These are phyloP conservation scores for Diploptera punctata DNA, from an alignment of 2,888 invertebrate genomes.

Conservation along the genomic window DNA sequence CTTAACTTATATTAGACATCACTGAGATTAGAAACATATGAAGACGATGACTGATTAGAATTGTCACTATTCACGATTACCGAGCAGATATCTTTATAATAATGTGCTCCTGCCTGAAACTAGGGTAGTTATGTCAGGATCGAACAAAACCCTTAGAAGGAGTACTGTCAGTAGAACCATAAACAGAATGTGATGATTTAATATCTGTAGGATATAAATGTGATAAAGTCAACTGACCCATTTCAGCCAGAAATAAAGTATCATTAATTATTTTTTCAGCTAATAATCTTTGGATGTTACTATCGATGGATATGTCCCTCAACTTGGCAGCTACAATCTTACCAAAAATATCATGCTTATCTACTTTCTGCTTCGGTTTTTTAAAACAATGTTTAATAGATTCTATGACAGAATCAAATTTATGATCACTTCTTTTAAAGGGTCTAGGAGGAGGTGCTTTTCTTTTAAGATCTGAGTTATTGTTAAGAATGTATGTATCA, in stretches of 20 bases:
- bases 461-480: neutral
- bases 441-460: neutral
- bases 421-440: neutral
- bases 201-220: too few species aligned
- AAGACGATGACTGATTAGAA: neutral
- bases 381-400: neutral
- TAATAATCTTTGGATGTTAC: constrained; percentile 22
- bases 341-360: neutral
- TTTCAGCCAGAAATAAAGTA: neutral
- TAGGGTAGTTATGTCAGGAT: neutral
- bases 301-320: constrained; percentile 32
- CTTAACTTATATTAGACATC: neutral
- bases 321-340: neutral
- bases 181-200: too few species aligned
- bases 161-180: neutral
- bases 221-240: neutral
- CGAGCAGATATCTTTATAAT: neutral
- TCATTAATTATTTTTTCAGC: constrained; percentile 12
- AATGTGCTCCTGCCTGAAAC: neutral
- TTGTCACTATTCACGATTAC: neutral
- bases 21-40: neutral
- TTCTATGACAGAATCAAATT: neutral
- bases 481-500: neutral
- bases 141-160: neutral
- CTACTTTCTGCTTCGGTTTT: constrained; percentile 44